Conservation (phyloP, 2,797 vertebrate species). For the Mus minutoides region DNA sequence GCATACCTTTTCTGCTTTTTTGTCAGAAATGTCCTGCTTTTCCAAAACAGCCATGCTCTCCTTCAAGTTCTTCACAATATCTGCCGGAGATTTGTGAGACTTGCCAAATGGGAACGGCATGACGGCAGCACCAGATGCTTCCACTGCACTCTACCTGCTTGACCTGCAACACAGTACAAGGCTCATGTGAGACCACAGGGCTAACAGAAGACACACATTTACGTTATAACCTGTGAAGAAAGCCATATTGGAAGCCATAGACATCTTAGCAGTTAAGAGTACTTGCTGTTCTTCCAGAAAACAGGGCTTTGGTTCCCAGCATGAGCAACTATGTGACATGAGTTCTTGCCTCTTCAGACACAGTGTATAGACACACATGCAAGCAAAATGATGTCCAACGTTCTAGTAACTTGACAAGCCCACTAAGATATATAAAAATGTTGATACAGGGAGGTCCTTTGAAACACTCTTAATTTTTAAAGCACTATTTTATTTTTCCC, state of each 20-base stretch:
- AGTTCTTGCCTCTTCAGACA: neutral
- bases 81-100: constrained; percentile 98
- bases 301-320: neutral
- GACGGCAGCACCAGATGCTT: constrained; percentile 87
- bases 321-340: neutral
- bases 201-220: neutral
- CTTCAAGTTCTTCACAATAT: constrained; percentile 98
- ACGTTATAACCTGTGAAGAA: neutral
- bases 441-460: neutral
- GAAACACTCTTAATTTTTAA: neutral
- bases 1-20: constrained; percentile 97
- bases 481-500: neutral
- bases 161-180: constrained; percentile 85
- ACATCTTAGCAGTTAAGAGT: neutral
- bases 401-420: neutral
- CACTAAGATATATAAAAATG: neutral
- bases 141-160: constrained; percentile 83
- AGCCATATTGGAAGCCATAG: neutral
- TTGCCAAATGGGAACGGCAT: constrained; percentile 99
- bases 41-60: constrained; percentile 97
- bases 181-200: neutral
- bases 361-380: neutral
- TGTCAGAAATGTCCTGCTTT: constrained; percentile 98
- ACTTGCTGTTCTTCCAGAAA: neutral
- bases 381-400: neutral